Evolutionary conservation across 1,140 invertebrate genomes (phyloP), one percentile per base, ranked within the genome.

Genomic region (Holcopasites calliopsidis): DNA sequence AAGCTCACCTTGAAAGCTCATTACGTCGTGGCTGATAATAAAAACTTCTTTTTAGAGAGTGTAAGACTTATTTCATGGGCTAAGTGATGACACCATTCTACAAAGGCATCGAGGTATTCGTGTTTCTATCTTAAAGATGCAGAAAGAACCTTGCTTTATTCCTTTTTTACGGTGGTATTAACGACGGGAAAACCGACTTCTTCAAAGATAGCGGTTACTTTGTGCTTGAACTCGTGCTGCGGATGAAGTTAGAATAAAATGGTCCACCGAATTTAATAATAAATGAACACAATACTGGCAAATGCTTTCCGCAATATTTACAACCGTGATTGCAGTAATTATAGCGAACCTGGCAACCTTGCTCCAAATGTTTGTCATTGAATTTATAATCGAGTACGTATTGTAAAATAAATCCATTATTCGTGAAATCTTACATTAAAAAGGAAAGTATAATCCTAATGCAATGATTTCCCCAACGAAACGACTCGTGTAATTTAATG

Each of bases 11-110:
- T 54, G 79, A 28, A 18, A 62, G 61, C 50, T 52, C 38, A 47
- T 65, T 70, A 76, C 33, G 61, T 35, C 64, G 49, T 52, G 16
- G 44, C 61, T 33, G 38, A 74, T 73, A 73, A 52, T 82, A 82
- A 82, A 82, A 82, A 74, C 57, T 68, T 33, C 69, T 65, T 77
- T 73, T 71, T 77, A 58, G 38, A 42, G 62, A 60, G 66, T 50
- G 66, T 64, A 73, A 81, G 69, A 55, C 66, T 76, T 77, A 71
- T 70, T 61, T 52, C 54, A 40, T 61, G 72, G 52, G 55, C 21
- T 18, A 60, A 42, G 21, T 33, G 35, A 42, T 40, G 35, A 31
- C 18, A 3, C 13, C 47, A 52, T 40, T 38, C 44, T 26, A 70
- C 68, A 60, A 58, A 44, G 31, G 21, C 55, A 35, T 57, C 40